Base-by-base conservation (phyloP, 2,888 invertebrate species). In the Malthinus seriepunctatus region DNA sequence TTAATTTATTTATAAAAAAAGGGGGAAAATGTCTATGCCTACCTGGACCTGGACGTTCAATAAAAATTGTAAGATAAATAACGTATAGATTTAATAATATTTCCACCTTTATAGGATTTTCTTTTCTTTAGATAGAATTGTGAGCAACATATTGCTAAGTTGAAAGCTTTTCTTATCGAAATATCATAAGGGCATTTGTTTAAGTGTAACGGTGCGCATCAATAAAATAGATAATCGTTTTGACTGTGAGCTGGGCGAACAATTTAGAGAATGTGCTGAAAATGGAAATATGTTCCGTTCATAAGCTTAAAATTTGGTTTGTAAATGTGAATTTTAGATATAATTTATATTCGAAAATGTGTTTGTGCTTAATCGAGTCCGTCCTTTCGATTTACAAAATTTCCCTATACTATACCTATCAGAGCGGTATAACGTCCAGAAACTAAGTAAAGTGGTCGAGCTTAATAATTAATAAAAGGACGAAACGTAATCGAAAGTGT, bases 331-430 rank as follows among this genome's bases (percentile, higher is more conserved):
- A 51, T 49, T 47, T 48, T 15, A 34, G 34, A 46, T 57, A 48
- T 48, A 52, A 58, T 58, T 52, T 52, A 58, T 52, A 53, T 58
- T 47, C 48, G 31, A 39, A 53, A 58, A 58, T 47, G 57, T 47
- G 56, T 47, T 51, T 50, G 50, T 45, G 51, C 51, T 46, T 51
- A 51, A 51, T 56, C 55, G 48, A 42, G 49, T 31, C 5, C 54
- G 38, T 48, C 38, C 54, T 38, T 48, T 46, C 45, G 23, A 23
- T 23, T 23, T 23, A 23, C 23, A 23, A 23, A n/a, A 23, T 23
- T 5, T 23, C 23, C 23, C 23, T 5, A 23, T 23, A 23, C 23
- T 5, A 3, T 23, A 3, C 23, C 23, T 23, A 23, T 23, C 2
- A 23, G 3, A 23, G 2, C 5, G 23, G 2, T 23, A 6, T 35